Conservation (phyloP, 2,888 invertebrate species). For the Drosophila prostipennis region DNA sequence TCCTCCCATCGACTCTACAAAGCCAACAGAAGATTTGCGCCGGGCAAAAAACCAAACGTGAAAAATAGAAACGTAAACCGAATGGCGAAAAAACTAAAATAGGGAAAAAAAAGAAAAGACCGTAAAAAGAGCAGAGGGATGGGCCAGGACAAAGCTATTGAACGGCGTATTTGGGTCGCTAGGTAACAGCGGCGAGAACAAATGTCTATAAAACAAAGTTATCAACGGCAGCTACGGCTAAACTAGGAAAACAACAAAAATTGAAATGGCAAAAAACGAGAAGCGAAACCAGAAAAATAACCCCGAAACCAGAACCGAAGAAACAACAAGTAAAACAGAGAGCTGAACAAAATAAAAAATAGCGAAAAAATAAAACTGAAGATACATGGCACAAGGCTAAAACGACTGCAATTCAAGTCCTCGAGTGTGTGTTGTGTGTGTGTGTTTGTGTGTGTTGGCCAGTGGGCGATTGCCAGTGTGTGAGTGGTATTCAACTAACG, state of each 20-base stretch:
- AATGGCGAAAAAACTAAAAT: constrained; percentile 5
- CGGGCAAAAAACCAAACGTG: constrained; percentile 28
- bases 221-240: constrained; percentile 56
- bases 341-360: constrained; percentile 25
- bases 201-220: constrained; percentile 73
- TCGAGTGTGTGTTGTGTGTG: constrained; percentile 22
- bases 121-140: constrained; percentile 42
- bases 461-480: constrained; percentile 16
- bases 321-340: constrained; percentile 41
- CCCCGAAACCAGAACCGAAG: constrained; percentile 30
- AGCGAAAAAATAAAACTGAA: constrained; percentile 52
- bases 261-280: constrained; percentile 24
- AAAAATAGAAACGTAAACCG: constrained; percentile 44
- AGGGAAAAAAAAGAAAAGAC: constrained; percentile 9
- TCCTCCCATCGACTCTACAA: constrained; percentile 25
- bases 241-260: constrained; percentile 49
- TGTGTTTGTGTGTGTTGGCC: constrained; percentile 7
- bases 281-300: constrained; percentile 19
- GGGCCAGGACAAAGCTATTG: constrained; percentile 57
- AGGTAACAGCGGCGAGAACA: constrained; percentile 70
- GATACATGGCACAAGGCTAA: constrained; percentile 65
- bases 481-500: constrained; percentile 57
- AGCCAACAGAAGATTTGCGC: constrained; percentile 54
- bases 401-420: constrained; percentile 61
- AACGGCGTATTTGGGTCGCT: constrained; percentile 70